A percentile compares a stretch with the other conserved stretches of the same genome.
Conservation (phyloP, 2,113 vertebrate genomes). For the Formicarius rufipectus region DNA sequence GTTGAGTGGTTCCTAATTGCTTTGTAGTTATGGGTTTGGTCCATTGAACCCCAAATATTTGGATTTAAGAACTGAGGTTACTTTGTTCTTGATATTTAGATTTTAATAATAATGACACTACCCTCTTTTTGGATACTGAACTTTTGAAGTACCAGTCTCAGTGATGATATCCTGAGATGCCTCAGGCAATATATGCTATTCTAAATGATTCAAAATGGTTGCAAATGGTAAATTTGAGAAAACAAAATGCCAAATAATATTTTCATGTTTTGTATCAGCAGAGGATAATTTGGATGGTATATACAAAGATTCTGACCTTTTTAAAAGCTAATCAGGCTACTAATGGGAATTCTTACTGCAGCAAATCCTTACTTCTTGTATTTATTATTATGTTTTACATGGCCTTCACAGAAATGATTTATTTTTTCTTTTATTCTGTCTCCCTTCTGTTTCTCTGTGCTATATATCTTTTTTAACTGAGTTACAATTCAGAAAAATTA, state of each 20-base stretch:
- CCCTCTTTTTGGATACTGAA: not conserved
- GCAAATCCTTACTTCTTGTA: not conserved
- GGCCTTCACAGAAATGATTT: not conserved
- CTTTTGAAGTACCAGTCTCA: not conserved
- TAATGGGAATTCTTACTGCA: not conserved
- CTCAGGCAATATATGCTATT: not conserved
- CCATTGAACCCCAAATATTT: not conserved
- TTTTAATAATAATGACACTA: not conserved
- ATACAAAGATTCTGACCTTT: not conserved
- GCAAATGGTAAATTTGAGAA: not conserved
- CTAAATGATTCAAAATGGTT: not conserved
- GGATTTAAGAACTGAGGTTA: not conserved
- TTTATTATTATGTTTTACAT: not conserved
- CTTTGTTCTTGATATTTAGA: not conserved
- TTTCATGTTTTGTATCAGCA: not conserved
- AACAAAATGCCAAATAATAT: not conserved
- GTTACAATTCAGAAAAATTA: conserved; percentile 15
- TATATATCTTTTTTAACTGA: not conserved
- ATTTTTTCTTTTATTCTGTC: not conserved
- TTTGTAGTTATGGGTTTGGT: not conserved
- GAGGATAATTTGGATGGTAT: not conserved
- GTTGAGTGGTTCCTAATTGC: not conserved
- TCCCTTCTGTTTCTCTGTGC: not conserved
- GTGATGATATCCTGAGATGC: not conserved
- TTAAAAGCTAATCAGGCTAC: not conserved